Conservation (phyloP, 2,113 vertebrate species). For the Lucifuga dentata region DNA sequence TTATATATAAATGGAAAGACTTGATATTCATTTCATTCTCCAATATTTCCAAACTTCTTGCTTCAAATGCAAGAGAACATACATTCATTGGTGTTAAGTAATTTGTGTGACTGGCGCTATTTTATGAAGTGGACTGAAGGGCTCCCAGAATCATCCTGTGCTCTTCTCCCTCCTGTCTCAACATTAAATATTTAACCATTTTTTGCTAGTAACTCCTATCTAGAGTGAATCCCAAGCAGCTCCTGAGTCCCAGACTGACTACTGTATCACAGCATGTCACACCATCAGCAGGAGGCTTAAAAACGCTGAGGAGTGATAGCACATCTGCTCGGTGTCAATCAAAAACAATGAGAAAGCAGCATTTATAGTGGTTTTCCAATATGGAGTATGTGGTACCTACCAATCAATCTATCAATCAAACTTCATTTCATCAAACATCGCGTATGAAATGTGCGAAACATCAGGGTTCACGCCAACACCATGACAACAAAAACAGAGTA, state of each 20-base stretch:
- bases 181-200: constrained; percentile 43
- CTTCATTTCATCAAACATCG: neutral
- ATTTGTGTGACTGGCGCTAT: neutral
- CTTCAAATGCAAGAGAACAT: neutral
- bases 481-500: too few relatives aligned
- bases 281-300: constrained; percentile 36
- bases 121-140: constrained; percentile 8
- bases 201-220: constrained; percentile 28
- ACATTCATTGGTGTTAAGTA: neutral
- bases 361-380: constrained; percentile 41
- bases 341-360: constrained; percentile 53
- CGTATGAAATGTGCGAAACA: too few relatives aligned
- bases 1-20: constrained; percentile 9
- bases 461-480: too few relatives aligned
- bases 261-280: constrained; percentile 50
- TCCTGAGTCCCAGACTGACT: constrained; percentile 24
- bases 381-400: too few relatives aligned
- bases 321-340: constrained; percentile 47
- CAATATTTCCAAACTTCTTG: neutral
- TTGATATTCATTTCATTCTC: neutral
- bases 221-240: constrained; percentile 9
- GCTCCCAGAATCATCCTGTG: neutral
- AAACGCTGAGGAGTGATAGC: constrained; percentile 46
- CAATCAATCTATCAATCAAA: constrained; percentile 1
- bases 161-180: constrained; percentile 10